These are phyloP conservation scores for Helostoma temminkii DNA, from an alignment of 2,797 vertebrate species.

Conservation along the genomic window DNA sequence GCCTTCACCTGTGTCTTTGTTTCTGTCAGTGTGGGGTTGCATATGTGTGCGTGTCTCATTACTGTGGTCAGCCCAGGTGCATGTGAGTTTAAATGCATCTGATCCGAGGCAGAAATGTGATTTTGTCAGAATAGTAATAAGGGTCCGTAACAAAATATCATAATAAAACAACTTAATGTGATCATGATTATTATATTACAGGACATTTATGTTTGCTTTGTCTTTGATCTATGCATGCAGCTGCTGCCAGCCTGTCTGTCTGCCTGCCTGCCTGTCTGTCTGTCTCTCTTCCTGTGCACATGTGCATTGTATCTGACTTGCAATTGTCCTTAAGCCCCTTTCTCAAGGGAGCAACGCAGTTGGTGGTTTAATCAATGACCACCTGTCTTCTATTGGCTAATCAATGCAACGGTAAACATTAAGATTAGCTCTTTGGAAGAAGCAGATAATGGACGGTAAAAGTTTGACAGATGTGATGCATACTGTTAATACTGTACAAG, in stretches of 20 bases:
- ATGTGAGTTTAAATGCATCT: slow-evolving; percentile 62
- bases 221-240: slow-evolving; percentile 60
- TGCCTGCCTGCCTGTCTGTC: slow-evolving; percentile 10
- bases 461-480: slow-evolving; percentile 48
- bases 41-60: slow-evolving; percentile 13
- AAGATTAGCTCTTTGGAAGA: slow-evolving; percentile 63
- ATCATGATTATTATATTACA: slow-evolving; percentile 75
- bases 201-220: slow-evolving; percentile 70
- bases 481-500: slow-evolving; percentile 41
- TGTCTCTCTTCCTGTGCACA: slow-evolving; percentile 33
- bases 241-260: slow-evolving; percentile 50
- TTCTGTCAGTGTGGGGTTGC: neutral
- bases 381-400: slow-evolving; percentile 66
- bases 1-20: slow-evolving; percentile 10
- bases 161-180: slow-evolving; percentile 73
- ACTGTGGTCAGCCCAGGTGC: slow-evolving; percentile 61
- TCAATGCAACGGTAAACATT: slow-evolving; percentile 72
- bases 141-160: slow-evolving; percentile 61
- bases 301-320: slow-evolving; percentile 41
- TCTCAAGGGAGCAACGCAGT: slow-evolving; percentile 58
- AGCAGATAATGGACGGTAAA: slow-evolving; percentile 61
- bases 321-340: slow-evolving; percentile 43
- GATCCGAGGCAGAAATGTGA: slow-evolving; percentile 63
- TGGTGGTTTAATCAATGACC: slow-evolving; percentile 64
- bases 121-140: slow-evolving; percentile 73